phyloP scores from a whole-genome alignment of 2,888 invertebrate species.

The Pammene fasciana region DNA sequence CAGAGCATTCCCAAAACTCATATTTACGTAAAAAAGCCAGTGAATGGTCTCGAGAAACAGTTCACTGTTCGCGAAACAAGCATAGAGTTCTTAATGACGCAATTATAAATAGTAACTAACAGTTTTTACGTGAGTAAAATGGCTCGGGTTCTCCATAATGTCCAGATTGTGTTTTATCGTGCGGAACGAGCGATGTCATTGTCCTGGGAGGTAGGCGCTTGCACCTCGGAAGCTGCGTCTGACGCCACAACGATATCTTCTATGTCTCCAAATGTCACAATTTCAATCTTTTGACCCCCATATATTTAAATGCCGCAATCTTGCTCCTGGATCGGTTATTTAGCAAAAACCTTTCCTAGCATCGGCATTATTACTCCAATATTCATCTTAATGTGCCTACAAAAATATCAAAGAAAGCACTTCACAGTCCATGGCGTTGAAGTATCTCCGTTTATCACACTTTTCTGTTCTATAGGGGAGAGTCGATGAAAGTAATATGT shows the following conservation, averaged over 20 bases:
- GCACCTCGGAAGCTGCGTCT: conserved; percentile 50
- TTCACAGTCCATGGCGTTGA: conserved; percentile 49
- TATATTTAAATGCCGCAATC: neutral
- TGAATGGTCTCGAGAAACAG: conserved; percentile 51
- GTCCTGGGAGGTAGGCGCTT: conserved; percentile 72
- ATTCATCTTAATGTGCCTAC: conserved; percentile 22
- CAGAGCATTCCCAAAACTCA: conserved; percentile 11
- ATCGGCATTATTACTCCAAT: neutral
- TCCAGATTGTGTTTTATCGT: conserved; percentile 78
- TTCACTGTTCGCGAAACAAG: conserved; percentile 62
- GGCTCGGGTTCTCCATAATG: conserved; percentile 67
- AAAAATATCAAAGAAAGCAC: conserved; percentile 42
- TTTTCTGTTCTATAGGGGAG: conserved; percentile 58
- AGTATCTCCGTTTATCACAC: conserved; percentile 50
- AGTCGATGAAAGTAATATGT: conserved; percentile 65
- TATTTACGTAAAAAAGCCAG: conserved; percentile 37
- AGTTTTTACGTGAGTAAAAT: conserved; percentile 65
- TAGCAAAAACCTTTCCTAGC: neutral
- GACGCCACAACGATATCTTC: conserved; percentile 49
- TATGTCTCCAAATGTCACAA: conserved; percentile 22
- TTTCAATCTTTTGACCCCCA: neutral
- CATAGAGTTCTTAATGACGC: conserved; percentile 62
- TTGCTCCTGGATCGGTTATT: neutral
- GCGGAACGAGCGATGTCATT: conserved; percentile 82
- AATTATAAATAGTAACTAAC: conserved; percentile 65